phyloP scores from a whole-genome alignment of 2,113 vertebrate species.

The Symphodus melops region DNA sequence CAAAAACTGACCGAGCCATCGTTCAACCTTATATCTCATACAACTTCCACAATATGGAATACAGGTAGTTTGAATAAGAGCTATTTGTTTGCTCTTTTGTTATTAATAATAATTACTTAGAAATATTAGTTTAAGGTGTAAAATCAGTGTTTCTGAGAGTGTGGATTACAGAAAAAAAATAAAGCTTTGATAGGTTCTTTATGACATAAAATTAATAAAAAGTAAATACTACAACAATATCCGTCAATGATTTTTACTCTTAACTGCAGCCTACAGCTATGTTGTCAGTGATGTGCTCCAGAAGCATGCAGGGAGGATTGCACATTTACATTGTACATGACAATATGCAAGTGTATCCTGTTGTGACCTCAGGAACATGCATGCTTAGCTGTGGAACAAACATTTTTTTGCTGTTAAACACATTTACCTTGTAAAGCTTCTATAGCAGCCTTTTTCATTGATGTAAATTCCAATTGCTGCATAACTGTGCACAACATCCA shows the following conservation, averaged over 20 bases:
- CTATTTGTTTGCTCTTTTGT: no score
- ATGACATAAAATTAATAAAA: no score
- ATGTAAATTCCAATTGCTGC: not conserved
- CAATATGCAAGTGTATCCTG: not conserved
- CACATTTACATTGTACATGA: not conserved
- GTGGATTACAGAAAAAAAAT: no score
- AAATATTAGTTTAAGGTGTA: no score
- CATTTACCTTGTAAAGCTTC: not conserved
- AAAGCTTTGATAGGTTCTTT: no score
- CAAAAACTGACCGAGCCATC: no score
- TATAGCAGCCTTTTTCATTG: not conserved
- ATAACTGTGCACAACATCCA: not conserved
- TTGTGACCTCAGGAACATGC: not conserved
- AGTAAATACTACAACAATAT: not conserved
- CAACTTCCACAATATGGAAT: no score
- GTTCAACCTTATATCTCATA: no score
- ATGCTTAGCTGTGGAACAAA: not conserved
- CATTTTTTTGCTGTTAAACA: constrained; percentile 1
- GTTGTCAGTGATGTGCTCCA: not conserved
- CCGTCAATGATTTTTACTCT: not conserved
- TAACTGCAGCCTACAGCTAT: no score
- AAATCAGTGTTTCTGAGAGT: no score
- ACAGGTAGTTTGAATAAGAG: no score
- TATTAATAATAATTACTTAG: no score
- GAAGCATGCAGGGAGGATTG: not conserved